These are phyloP conservation scores for Arvicanthis niloticus DNA, from an alignment of 2,113 vertebrate genomes.

Conservation along the genomic window DNA sequence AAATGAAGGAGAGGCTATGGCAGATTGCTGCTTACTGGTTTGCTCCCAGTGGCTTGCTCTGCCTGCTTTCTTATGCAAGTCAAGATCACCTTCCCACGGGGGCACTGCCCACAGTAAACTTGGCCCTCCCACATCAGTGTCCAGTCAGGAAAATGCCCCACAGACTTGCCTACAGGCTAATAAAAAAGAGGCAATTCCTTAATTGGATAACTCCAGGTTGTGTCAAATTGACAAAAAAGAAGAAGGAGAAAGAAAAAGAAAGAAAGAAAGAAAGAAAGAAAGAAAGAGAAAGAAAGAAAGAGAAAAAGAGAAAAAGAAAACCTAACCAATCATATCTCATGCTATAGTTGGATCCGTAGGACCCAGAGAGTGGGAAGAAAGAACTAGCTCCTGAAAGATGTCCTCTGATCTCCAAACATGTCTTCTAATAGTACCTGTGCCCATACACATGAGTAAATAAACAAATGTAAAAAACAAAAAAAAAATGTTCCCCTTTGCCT, in stretches of 20 bases:
- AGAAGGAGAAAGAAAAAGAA: neutral
- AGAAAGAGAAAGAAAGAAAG: no score
- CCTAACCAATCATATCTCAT: neutral
- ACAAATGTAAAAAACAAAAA: neutral
- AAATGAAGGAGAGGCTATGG: neutral
- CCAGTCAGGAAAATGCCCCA: neutral
- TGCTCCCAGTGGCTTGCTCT: neutral
- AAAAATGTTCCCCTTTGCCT: neutral
- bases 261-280: no score
- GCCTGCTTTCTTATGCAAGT: neutral
- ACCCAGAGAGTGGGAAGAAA: neutral
- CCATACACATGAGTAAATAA: neutral
- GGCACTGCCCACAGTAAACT: neutral
- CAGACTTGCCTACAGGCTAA: neutral
- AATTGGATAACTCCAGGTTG: neutral
- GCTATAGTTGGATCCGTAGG: neutral
- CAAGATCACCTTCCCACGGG: neutral
- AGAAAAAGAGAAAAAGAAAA: neutral
- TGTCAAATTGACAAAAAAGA: neutral
- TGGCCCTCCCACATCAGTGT: neutral
- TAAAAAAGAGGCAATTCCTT: neutral
- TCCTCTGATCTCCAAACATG: neutral
- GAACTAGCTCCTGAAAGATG: neutral
- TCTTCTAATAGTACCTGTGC: neutral
- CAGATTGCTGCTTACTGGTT: neutral